Evolutionary conservation across 2,797 vertebrate genomes (phyloP).

Genomic region (Etheostoma nigrum): DNA sequence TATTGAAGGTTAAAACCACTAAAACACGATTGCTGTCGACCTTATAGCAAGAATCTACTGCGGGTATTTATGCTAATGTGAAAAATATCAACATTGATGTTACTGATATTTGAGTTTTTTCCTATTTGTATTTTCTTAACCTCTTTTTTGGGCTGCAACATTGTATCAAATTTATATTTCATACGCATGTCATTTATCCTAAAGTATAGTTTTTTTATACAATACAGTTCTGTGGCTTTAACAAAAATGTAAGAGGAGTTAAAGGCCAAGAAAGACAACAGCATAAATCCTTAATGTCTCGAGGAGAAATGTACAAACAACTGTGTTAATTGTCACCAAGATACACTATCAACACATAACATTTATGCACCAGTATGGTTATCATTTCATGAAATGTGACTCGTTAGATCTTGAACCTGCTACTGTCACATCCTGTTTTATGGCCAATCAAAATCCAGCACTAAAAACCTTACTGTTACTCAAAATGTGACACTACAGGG

Average conservation of each 20-base stretch:
- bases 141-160: background rate
- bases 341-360: too few relatives aligned
- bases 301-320: background rate
- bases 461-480: too few relatives aligned
- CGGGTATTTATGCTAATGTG: background rate
- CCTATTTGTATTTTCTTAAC: background rate
- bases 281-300: background rate
- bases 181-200: background rate
- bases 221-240: background rate
- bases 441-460: background rate
- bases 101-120: background rate
- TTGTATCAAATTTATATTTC: background rate
- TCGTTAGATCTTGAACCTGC: background rate
- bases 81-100: background rate
- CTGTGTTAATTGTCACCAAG: background rate
- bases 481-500: background rate
- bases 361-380: background rate
- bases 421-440: constrained; percentile 13
- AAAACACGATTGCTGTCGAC: background rate
- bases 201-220: too few relatives aligned
- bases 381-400: background rate
- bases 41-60: background rate
- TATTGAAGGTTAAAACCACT: constrained; percentile 2
- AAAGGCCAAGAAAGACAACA: background rate
- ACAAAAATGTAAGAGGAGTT: background rate